phyloP scores from a whole-genome alignment of 1,140 invertebrate genomes.

The Trinorchestia longiramus region DNA sequence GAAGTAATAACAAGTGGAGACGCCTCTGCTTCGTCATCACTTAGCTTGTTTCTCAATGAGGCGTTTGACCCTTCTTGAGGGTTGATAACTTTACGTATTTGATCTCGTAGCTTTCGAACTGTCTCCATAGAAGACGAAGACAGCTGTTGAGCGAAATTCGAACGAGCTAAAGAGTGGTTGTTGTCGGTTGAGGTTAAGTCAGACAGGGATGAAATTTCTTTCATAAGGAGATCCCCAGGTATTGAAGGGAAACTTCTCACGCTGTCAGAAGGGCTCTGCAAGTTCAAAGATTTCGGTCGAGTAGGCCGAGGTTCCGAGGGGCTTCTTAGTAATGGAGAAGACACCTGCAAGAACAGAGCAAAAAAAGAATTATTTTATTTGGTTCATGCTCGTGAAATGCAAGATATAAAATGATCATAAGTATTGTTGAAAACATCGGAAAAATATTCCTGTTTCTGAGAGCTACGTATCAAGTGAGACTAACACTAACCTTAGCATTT shows the following conservation, averaged over 20 bases:
- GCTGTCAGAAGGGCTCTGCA: not conserved
- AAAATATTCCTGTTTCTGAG: not conserved
- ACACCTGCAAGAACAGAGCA: not conserved
- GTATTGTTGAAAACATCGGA: not conserved
- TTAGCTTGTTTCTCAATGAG: not conserved
- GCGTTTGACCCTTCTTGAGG: not conserved
- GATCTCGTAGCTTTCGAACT: conserved; percentile 9
- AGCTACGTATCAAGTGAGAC: not conserved
- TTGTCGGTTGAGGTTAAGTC: not conserved
- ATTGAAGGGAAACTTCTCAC: not conserved
- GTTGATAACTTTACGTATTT: conserved; percentile 20
- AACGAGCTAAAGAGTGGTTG: not conserved
- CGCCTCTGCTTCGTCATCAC: conserved; percentile 26
- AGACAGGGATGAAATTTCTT: not conserved
- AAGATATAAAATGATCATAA: not conserved
- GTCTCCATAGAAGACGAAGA: conserved; percentile 38
- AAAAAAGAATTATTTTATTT: not conserved
- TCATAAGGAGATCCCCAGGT: not conserved
- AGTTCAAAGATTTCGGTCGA: conserved; percentile 16
- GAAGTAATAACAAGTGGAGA: conserved; percentile 16
- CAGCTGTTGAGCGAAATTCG: conserved; percentile 11
- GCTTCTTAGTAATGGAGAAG: not conserved
- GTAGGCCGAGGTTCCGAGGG: not conserved
- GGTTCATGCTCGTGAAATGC: not conserved
- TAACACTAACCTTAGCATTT: not conserved